Percentiles rank a stretch among this genome's conserved stretches.
Conservation (phyloP, 1,140 invertebrate species). For the Lycorma delicatula region DNA sequence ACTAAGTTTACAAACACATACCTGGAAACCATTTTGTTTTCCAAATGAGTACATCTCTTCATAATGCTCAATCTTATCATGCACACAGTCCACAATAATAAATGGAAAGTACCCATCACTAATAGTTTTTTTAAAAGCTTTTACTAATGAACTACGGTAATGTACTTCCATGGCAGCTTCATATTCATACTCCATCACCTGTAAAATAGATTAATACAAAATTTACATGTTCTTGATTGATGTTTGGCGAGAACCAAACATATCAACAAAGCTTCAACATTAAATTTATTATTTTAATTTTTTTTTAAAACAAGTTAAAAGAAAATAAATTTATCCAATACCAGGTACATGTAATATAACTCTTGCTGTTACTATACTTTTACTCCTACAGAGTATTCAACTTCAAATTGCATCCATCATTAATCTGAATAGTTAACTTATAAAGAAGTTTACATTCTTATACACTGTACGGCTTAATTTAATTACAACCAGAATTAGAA, state of each 20-base stretch:
- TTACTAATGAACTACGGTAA: slow-evolving; percentile 73
- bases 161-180: slow-evolving; percentile 73
- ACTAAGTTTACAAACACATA: slow-evolving; percentile 45
- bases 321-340: no score
- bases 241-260: not conserved
- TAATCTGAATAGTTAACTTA: no score
- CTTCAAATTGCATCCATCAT: no score
- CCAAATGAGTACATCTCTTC: slow-evolving; percentile 83
- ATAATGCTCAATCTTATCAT: slow-evolving; percentile 71
- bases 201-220: slow-evolving; percentile 23
- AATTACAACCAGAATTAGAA: no score
- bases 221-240: not conserved
- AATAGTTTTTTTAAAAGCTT: slow-evolving; percentile 87
- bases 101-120: slow-evolving; percentile 88
- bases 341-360: no score
- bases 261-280: not conserved
- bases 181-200: slow-evolving; percentile 88
- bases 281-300: not conserved
- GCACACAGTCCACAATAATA: slow-evolving; percentile 83
- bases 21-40: slow-evolving; percentile 82
- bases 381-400: no score
- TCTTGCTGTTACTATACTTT: no score
- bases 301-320: not conserved
- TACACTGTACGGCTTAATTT: no score
- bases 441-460: no score